Base-by-base conservation (phyloP, 2,113 vertebrate species). In the Solea senegalensis region DNA sequence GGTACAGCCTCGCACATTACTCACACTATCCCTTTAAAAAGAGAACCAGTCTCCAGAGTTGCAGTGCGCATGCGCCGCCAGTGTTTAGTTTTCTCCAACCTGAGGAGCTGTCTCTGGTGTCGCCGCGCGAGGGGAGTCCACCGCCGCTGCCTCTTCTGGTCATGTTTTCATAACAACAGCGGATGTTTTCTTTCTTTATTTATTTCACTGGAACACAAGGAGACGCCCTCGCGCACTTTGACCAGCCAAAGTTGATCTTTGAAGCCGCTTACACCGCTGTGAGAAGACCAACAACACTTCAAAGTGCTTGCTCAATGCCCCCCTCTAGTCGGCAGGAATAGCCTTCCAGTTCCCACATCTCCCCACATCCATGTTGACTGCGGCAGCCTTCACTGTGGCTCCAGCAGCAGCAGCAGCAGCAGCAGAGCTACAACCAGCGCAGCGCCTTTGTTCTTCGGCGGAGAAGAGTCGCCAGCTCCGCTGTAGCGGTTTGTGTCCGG, bases 41-140 rank as follows among this genome's bases (percentile, higher is more conserved):
- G 21, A 21, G 13, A 58, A 8, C 2, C 14, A 2, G 3, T 2
- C 0, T 2, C 6, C 9, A 65, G 11, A 58, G 39, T 83, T 2
- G 6, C 9, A 76, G 11, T 65, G 43, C 88, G 88, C 93, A 88
- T 84, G 93, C 91, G 91, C 84, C 57, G 7, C 5, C 9, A 45
- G 45, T 89, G 87, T 92, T 92, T 91, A 80, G 89, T 86, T 91
- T 86, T 84, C 78, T 81, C 76, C 82, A 89, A 91, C 83, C 90
- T 87, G 85, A 93, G 74, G 85, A 91, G 14, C 85, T 72, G 86
- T 62, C 54, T 80, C 54, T 80, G 8, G 43, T 60, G 82, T 59
- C 65, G 69, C 72, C 76, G 73, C 79, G 82, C 76, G 80, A 80
- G 77, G 54, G 69, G 70, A 78, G 69, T 11, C 74, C 63, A 63